These are phyloP conservation scores for Drosophila nr. perissopoda DNA, from an alignment of 2,888 invertebrate species.

Conservation along the genomic window DNA sequence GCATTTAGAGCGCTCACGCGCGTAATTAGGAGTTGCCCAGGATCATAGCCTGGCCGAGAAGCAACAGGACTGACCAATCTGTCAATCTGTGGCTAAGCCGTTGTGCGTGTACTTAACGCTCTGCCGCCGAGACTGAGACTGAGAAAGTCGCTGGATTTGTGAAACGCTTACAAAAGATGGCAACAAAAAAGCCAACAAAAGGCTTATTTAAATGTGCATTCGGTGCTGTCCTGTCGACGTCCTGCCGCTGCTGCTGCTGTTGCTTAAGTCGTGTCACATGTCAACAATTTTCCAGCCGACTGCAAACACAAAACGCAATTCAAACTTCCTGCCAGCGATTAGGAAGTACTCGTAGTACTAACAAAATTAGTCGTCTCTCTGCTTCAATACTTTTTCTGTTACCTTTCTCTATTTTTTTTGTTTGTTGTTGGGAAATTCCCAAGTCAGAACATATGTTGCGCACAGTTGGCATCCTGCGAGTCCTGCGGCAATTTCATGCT, in stretches of 20 bases:
- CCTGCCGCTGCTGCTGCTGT: slow-evolving; percentile 2
- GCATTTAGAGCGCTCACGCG: slow-evolving; percentile 81
- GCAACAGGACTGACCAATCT: slow-evolving; percentile 8
- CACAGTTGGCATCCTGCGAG: slow-evolving; percentile 58
- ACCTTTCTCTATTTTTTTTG: neutral
- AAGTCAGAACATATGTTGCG: slow-evolving; percentile 57
- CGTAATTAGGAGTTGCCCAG: slow-evolving; percentile 73
- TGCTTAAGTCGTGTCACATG: slow-evolving; percentile 77
- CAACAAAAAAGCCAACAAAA: slow-evolving; percentile 63
- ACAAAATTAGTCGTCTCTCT: slow-evolving; percentile 43
- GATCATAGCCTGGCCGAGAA: slow-evolving; percentile 40
- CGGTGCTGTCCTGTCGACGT: slow-evolving; percentile 20
- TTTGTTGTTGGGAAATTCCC: slow-evolving; percentile 39
- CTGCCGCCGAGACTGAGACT: slow-evolving; percentile 13
- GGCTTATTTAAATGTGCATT: slow-evolving; percentile 75
- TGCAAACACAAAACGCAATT: slow-evolving; percentile 31
- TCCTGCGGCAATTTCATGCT: slow-evolving; percentile 68
- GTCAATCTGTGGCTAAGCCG: slow-evolving; percentile 50
- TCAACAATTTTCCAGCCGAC: slow-evolving; percentile 59
- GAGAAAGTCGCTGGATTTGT: slow-evolving; percentile 73
- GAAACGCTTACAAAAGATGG: slow-evolving; percentile 34
- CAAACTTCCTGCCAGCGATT: slow-evolving; percentile 58
- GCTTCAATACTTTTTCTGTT: slow-evolving; percentile 18
- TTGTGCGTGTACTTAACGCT: slow-evolving; percentile 50
- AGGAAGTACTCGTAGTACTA: slow-evolving; percentile 41